Base-by-base conservation (phyloP, 2,888 invertebrate genomes). In the Sicus ferrugineus region DNA sequence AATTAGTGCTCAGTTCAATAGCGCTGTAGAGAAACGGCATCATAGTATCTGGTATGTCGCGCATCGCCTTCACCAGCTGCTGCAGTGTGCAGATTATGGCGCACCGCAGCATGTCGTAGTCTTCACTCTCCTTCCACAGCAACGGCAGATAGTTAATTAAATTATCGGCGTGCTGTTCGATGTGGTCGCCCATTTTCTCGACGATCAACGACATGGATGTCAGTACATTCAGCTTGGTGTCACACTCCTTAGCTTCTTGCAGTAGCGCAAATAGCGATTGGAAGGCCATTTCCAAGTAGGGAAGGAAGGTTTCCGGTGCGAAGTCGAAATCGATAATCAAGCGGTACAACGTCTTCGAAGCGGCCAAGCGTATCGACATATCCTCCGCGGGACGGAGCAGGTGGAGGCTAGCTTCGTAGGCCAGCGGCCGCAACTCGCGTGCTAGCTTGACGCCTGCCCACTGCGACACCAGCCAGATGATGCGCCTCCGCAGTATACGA, bases 261-360 rank as follows among this genome's bases (percentile, higher is more conserved):
- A 98, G 86, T 74, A 98, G 88, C 70, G 89, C 88, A 85, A 96
- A 96, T 14, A 97, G 87, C 67, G 93, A 88, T 69, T 91, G 89
- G 79, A 96, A 95, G 3, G 91, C 89, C 30, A 91, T 88, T 70
- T 93, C 91, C 72, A 96, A 88, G 84, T 90, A 96, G 23, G 94
- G 94, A 73, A 92, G 88, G 83, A 97, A 97, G 81, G 93, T 91
- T 73, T 94, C 93, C 0, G 91, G 89, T 78, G 92, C 91, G 86
- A 97, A 98, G 80, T 95, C 94, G 86, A 97, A 97, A 85, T 96
- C 96, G 78, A 97, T 96, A 46, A 97, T 91, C 0, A 93, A 92
- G 77, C 90, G 89, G 81, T 93, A 91, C 5, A 98, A 87, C 0
- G 96, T 93, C 74, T 92, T 91, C 0, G 95, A 93, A 5, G 96